Percentiles rank a stretch among this genome's conserved stretches.
Evolutionary conservation across 2,888 invertebrate genomes (phyloP).

Genomic region (Clusia tigrina): DNA sequence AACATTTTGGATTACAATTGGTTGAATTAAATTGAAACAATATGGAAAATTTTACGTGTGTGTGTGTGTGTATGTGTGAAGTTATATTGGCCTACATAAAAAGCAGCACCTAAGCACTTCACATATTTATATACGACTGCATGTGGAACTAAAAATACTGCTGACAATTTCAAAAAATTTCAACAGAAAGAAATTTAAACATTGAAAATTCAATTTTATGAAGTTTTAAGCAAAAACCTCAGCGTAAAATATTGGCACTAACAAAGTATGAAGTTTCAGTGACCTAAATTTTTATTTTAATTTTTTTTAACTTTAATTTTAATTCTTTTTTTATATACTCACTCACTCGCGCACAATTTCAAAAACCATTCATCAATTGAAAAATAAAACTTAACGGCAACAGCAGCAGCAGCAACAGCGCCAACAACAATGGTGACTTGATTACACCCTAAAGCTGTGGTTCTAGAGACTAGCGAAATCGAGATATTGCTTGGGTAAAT

Average conservation of each 20-base stretch:
- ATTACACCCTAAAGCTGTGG: conserved; percentile 7
- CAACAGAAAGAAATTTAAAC: too few relatives aligned
- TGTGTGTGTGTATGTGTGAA: background rate
- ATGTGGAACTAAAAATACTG: background rate
- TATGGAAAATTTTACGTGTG: too few relatives aligned
- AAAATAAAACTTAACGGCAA: conserved; percentile 34
- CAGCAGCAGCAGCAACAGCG: background rate
- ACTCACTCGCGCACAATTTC: conserved; percentile 17
- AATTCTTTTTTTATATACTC: too few relatives aligned
- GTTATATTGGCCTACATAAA: background rate
- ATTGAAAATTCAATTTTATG: background rate
- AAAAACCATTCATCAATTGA: conserved; percentile 46
- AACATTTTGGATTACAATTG: too few relatives aligned
- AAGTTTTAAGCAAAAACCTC: conserved; percentile 33
- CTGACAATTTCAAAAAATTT: conserved; percentile 2
- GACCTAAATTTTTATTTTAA: conserved; percentile 49
- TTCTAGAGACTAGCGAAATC: conserved; percentile 5
- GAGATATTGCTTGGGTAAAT: conserved; percentile 8
- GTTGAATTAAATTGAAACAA: too few relatives aligned
- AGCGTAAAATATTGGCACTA: conserved; percentile 34
- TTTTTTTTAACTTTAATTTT: too few relatives aligned
- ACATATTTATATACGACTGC: background rate
- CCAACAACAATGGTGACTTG: background rate
- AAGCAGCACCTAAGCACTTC: too few relatives aligned
- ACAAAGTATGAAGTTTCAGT: conserved; percentile 31